Base-by-base conservation (phyloP, 2,888 invertebrate species). In the Ptilodon capucinus region DNA sequence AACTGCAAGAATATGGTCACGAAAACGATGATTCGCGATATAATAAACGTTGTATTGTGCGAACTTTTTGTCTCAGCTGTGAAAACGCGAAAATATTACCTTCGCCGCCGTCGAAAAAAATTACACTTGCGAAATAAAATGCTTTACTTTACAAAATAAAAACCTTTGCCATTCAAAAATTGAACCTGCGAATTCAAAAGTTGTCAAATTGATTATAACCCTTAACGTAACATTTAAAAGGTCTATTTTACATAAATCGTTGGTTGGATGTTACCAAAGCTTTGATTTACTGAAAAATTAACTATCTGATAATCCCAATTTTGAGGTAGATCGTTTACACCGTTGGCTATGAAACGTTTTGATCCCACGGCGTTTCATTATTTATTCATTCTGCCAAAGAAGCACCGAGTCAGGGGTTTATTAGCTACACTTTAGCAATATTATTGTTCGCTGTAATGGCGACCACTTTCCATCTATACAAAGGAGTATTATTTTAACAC, bases 391-490 rank as follows among this genome's bases (percentile, higher is more conserved):
- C 23, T 47, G 42, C 48, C 50, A 48, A 47, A 30, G 34, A 55
- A 61, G 42, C 44, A 46, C 23, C 25, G 40, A 52, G 49, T 64
- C 60, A 57, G 50, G 46, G 56, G 54, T 53, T 46, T 53, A 53
- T 54, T 47, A 40, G 40, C 34, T 40, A 44, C 50, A 54, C 47
- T 62, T 57, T 40, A 41, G 39, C 42, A 43, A 53, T 51, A 25
- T 39, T 56, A 14, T 32, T 14, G 7, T 32, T 14, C 32, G 7
- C 7, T 32, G 14, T 4, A 32, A 32, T 2, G 14, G 7, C 14
- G 7, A 4, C 32, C 14, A 6, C 8, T 13, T 13, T 4, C n/a
- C 14, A 14, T 13, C 8, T 32, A 14, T 14, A 28, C 28, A 6
- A 21, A 21, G 7, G 7, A 21, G 21, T 7, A 21, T 21, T 6